Percentiles rank a stretch among this genome's conserved stretches.
Conservation (phyloP, 2,113 vertebrate species). For the Podarcis cretensis region DNA sequence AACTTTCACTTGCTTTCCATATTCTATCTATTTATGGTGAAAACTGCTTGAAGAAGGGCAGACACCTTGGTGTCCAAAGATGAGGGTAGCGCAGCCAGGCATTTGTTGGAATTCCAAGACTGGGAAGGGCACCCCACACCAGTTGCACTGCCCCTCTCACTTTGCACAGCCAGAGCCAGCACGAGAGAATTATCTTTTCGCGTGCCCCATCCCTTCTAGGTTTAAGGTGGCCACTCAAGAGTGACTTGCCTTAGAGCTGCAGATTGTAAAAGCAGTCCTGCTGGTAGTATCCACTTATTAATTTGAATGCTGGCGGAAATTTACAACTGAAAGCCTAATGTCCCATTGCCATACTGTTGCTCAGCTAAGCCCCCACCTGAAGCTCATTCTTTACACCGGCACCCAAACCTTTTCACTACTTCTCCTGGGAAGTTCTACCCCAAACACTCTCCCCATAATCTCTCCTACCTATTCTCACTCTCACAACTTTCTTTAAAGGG, state of each 20-base stretch:
- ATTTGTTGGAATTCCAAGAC: neutral
- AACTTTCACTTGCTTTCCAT: neutral
- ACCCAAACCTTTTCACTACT: neutral
- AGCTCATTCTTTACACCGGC: neutral
- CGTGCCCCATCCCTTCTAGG: no score
- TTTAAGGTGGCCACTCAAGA: no score
- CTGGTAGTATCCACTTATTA: neutral
- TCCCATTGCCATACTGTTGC: neutral
- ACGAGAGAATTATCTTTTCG: no score
- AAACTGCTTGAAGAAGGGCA: conserved; percentile 35
- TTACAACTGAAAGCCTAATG: neutral
- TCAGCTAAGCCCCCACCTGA: neutral
- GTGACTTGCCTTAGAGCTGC: neutral
- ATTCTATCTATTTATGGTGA: neutral
- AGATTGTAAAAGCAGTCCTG: neutral
- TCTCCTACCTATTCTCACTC: neutral
- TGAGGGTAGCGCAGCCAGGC: neutral
- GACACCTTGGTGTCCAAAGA: neutral
- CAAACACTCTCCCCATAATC: neutral
- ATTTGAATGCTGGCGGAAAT: neutral
- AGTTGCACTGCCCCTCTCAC: neutral
- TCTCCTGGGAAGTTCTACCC: neutral
- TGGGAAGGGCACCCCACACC: neutral
- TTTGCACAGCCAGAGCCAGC: neutral
- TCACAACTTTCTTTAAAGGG: neutral